Conservation (phyloP, 2,113 vertebrate species). For the Ciconia stormi region DNA sequence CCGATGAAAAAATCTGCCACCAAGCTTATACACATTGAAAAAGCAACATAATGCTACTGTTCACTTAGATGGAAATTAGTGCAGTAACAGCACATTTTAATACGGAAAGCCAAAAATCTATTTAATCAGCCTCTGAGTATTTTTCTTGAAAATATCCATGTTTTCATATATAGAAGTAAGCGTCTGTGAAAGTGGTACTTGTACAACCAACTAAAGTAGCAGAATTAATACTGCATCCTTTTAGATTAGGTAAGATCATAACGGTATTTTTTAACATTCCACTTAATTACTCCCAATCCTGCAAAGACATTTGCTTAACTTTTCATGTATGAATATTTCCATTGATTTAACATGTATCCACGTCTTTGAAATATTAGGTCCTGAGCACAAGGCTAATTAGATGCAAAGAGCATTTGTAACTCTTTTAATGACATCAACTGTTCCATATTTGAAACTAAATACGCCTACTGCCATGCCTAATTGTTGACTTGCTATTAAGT, state of each 20-base stretch:
- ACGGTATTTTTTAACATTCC: background rate
- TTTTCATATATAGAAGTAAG: background rate
- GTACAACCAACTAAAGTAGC: background rate
- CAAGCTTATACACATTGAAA: background rate
- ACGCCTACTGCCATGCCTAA: background rate
- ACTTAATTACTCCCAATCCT: background rate
- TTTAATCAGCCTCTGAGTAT: background rate
- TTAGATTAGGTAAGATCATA: background rate
- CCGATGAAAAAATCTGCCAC: conserved; percentile 8
- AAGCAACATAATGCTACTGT: background rate
- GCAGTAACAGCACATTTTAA: background rate
- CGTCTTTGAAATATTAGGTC: background rate
- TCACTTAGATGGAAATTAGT: background rate
- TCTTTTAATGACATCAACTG: background rate
- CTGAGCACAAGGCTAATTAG: conserved; percentile 23
- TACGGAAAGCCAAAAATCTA: background rate
- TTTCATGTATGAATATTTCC: conserved; percentile 10
- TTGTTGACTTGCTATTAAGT: conserved; percentile 9
- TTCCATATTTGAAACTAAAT: background rate
- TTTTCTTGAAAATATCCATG: background rate
- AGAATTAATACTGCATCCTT: background rate
- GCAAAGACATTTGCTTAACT: conserved; percentile 5
- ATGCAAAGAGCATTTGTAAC: conserved; percentile 25
- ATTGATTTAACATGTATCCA: background rate
- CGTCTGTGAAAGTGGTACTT: background rate